phyloP scores from a whole-genome alignment of 1,140 invertebrate species.

The Achatina immaculata region DNA sequence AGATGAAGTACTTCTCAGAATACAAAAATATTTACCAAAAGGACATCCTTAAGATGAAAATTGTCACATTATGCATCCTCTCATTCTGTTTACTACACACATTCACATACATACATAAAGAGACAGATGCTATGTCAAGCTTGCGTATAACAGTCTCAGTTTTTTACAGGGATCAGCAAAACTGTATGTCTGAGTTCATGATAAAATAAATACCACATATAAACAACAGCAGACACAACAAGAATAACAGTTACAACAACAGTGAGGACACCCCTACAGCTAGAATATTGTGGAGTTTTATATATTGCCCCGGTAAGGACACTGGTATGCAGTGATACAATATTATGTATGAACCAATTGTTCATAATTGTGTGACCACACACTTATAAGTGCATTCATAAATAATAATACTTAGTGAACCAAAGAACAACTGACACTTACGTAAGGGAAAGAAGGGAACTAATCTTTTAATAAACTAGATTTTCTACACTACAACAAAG shows the following conservation, averaged over 20 bases:
- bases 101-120: background rate
- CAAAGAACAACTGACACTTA: too few relatives aligned
- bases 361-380: too few relatives aligned
- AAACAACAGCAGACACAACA: background rate
- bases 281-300: background rate
- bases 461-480: too few relatives aligned
- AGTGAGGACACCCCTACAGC: background rate
- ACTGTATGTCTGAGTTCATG: background rate
- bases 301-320: background rate
- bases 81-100: slow-evolving; percentile 2
- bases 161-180: background rate
- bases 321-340: background rate
- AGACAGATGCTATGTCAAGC: background rate
- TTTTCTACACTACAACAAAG: too few relatives aligned
- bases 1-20: background rate
- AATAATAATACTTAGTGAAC: too few relatives aligned
- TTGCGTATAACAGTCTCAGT: too few relatives aligned
- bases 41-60: background rate
- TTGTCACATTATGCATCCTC: background rate
- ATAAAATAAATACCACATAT: background rate
- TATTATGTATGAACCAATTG: too few relatives aligned
- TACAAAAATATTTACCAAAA: too few relatives aligned
- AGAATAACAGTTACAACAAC: background rate
- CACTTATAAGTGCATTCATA: too few relatives aligned
- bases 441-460: too few relatives aligned